Conservation (phyloP, 2,797 vertebrate genomes). For the Tiaroga cobitis region DNA sequence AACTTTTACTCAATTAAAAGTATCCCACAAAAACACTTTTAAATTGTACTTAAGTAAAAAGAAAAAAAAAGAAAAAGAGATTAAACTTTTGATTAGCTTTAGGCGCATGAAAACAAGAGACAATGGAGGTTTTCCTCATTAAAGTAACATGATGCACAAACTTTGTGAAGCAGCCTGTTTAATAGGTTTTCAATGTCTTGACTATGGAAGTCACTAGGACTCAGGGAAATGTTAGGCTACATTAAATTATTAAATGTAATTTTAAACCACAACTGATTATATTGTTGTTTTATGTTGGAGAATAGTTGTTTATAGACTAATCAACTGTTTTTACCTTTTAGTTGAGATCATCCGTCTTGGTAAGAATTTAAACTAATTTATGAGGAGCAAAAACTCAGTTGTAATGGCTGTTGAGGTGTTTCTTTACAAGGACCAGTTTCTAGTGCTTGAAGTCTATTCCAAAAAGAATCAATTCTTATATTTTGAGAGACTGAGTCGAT, state of each 20-base stretch:
- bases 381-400: too few relatives aligned
- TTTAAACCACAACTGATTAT: neutral
- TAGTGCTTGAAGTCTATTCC: neutral
- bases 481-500: neutral
- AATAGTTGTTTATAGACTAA: neutral
- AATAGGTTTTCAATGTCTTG: neutral
- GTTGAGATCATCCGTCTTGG: neutral
- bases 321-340: neutral
- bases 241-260: neutral
- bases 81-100: neutral
- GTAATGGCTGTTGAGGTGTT: neutral
- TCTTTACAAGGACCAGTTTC: too few relatives aligned
- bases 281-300: neutral
- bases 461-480: neutral
- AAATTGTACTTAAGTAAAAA: too few relatives aligned
- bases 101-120: neutral
- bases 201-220: neutral
- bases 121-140: neutral
- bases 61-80: too few relatives aligned
- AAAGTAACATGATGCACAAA: neutral
- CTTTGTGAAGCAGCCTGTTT: neutral
- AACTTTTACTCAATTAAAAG: slow-evolving; percentile 1
- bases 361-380: neutral
- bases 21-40: neutral
- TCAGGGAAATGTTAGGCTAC: neutral